A percentile compares a stretch with the other conserved stretches of the same genome.
phyloP scores from a whole-genome alignment of 2,888 invertebrate genomes.

The Halocaridina rubra region DNA sequence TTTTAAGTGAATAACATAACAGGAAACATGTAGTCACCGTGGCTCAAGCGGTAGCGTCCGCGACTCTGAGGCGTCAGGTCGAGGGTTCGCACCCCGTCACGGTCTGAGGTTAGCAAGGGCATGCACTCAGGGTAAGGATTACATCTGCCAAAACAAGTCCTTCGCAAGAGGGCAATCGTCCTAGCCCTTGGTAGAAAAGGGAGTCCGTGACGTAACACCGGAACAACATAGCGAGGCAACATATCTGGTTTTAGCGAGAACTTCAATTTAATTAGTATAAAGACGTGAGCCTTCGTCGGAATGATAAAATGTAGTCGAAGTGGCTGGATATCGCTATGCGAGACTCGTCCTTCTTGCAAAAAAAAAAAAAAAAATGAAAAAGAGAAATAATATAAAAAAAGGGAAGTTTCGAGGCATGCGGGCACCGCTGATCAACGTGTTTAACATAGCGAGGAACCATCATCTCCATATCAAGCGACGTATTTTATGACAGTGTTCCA shows the following conservation, averaged over 20 bases:
- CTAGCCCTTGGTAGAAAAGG: too few relatives aligned
- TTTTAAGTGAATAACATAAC: neutral
- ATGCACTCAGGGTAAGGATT: too few relatives aligned
- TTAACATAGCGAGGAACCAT: slow-evolving; percentile 48
- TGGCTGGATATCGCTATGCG: neutral
- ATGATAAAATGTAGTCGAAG: neutral
- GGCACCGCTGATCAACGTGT: slow-evolving; percentile 40
- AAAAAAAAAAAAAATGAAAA: neutral
- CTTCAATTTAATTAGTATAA: neutral
- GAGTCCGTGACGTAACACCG: too few relatives aligned
- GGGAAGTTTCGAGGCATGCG: slow-evolving; percentile 28
- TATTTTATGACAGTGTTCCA: slow-evolving; percentile 6
- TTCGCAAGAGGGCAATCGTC: too few relatives aligned
- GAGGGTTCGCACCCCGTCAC: too few relatives aligned
- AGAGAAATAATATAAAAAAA: neutral
- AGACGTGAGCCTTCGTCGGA: neutral
- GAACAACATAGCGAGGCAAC: too few relatives aligned
- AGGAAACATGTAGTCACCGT: too few relatives aligned
- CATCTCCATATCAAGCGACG: slow-evolving; percentile 47
- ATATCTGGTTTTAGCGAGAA: too few relatives aligned
- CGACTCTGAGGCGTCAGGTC: too few relatives aligned
- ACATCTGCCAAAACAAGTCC: too few relatives aligned
- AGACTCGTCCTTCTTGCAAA: neutral
- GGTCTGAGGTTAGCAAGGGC: too few relatives aligned
- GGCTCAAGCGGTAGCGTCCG: too few relatives aligned